Percentiles rank a stretch among this genome's conserved stretches.
Evolutionary conservation across 2,888 invertebrate species (phyloP).

Genomic region (Dryadula phaetusa): DNA sequence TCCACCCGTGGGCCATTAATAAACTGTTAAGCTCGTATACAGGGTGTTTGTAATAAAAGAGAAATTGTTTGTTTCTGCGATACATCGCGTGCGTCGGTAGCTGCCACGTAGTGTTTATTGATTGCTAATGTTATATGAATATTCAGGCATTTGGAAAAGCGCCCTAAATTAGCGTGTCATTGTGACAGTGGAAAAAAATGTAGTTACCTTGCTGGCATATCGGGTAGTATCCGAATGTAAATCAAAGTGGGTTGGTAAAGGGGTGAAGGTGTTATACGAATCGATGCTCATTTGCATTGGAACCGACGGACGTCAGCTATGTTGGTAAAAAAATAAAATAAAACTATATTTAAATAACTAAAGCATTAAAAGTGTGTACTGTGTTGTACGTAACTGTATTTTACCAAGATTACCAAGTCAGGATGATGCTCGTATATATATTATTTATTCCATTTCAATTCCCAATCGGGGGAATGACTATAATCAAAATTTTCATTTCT

Average conservation of each 20-base stretch:
- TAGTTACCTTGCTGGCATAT: conserved; percentile 71
- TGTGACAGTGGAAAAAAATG: conserved; percentile 77
- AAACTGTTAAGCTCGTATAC: conserved; percentile 29
- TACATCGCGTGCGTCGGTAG: conserved; percentile 83
- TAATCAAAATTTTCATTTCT: too few species aligned
- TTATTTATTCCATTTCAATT: too few species aligned
- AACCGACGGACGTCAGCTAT: conserved; percentile 79
- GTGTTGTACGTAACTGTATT: too few species aligned
- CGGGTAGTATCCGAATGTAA: conserved; percentile 78
- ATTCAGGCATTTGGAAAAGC: conserved; percentile 80
- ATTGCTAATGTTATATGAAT: conserved; percentile 83
- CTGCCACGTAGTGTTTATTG: conserved; percentile 80
- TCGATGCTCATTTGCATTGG: conserved; percentile 83
- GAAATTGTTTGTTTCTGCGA: conserved; percentile 83
- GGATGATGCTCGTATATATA: too few species aligned
- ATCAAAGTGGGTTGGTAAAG: conserved; percentile 82
- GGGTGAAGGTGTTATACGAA: conserved; percentile 81
- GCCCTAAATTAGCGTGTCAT: conserved; percentile 83
- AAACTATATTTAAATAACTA: conserved; percentile 76
- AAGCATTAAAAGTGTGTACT: conserved; percentile 65
- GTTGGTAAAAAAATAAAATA: conserved; percentile 78
- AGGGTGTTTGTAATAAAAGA: conserved; percentile 54
- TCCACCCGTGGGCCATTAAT: conserved; percentile 14
- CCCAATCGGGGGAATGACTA: too few species aligned
- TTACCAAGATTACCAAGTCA: too few species aligned